phyloP scores from a whole-genome alignment of 2,797 vertebrate genomes.

The Chaetophractus vellerosus region DNA sequence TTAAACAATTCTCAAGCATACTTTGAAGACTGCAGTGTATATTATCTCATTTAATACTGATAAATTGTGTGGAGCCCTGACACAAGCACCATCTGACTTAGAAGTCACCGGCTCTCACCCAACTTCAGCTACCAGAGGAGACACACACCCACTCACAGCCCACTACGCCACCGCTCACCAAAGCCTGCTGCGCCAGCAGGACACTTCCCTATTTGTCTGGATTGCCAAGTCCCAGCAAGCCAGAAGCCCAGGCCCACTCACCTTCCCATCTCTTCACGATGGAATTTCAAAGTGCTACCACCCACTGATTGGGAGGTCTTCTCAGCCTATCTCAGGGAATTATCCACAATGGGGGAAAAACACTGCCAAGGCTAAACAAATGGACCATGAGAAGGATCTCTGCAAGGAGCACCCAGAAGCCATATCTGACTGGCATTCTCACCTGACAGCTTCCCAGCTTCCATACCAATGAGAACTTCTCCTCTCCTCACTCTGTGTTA shows the following conservation, averaged over 20 bases:
- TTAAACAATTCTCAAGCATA: background rate
- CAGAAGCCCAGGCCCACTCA: conserved; percentile 25
- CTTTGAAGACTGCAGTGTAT: background rate
- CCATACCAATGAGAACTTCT: background rate
- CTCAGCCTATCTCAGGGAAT: background rate
- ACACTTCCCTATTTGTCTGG: background rate
- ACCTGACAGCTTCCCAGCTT: background rate
- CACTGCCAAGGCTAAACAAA: background rate
- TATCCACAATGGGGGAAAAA: background rate
- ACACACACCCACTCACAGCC: background rate
- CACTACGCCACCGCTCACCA: background rate
- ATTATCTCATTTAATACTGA: background rate
- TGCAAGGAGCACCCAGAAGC: background rate
- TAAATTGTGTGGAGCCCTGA: background rate
- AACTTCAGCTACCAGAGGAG: conserved; percentile 4
- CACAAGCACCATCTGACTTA: background rate
- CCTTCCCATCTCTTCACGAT: background rate
- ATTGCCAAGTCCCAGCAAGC: background rate
- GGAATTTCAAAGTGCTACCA: background rate
- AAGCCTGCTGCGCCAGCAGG: background rate
- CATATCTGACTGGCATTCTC: conserved; percentile 3
- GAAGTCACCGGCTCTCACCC: background rate
- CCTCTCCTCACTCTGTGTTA: background rate
- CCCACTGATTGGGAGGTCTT: background rate
- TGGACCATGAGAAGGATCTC: background rate